phyloP scores from a whole-genome alignment of 2,888 invertebrate genomes.

The Dendrolimus pini region DNA sequence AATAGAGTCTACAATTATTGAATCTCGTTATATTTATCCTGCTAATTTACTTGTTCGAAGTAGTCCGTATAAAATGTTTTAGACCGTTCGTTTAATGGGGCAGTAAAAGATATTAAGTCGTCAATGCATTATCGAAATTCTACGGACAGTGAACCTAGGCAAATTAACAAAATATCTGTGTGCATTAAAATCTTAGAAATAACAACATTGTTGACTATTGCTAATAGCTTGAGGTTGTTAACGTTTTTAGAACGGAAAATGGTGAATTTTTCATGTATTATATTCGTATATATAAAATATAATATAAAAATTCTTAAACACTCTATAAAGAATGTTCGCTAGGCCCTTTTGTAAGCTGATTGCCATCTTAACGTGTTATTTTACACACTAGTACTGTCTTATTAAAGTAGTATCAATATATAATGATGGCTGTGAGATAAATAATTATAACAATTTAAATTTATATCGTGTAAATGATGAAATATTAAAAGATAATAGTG shows the following conservation, averaged over 20 bases:
- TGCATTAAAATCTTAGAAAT: conserved; percentile 69
- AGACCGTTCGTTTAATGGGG: too few relatives aligned
- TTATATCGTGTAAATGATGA: conserved; percentile 70
- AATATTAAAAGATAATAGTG: conserved; percentile 43
- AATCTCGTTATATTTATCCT: too few relatives aligned
- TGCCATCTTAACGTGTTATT: conserved; percentile 68
- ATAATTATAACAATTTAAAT: conserved; percentile 73
- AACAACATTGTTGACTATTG: conserved; percentile 77
- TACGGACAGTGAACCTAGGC: background rate
- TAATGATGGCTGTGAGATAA: conserved; percentile 77
- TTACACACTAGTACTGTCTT: conserved; percentile 68
- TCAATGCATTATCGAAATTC: too few relatives aligned
- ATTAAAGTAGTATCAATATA: conserved; percentile 75
- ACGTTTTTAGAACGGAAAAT: conserved; percentile 72
- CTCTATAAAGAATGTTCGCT: conserved; percentile 68
- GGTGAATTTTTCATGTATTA: conserved; percentile 73
- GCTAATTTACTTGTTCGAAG: too few relatives aligned
- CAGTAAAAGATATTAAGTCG: too few relatives aligned
- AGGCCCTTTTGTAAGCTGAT: conserved; percentile 69
- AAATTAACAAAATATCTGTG: conserved; percentile 29
- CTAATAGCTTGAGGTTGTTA: conserved; percentile 77
- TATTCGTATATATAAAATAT: conserved; percentile 7
- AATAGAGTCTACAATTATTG: too few relatives aligned
- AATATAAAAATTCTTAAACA: conserved; percentile 37
- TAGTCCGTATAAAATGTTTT: too few relatives aligned